Evolutionary conservation across 2,797 vertebrate genomes (phyloP).

Genomic region (Muscicapa striata): DNA sequence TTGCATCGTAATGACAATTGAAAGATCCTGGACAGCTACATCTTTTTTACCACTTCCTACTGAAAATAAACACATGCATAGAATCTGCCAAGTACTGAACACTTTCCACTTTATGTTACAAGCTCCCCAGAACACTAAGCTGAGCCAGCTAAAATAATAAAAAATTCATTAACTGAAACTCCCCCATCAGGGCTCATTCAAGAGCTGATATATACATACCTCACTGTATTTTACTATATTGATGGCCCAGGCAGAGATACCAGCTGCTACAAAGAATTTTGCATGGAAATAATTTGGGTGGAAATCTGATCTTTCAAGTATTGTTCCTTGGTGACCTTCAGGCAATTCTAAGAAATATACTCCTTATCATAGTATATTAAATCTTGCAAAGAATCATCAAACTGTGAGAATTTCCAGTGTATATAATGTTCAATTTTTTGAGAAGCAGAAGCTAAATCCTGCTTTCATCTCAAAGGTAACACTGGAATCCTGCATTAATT

Average conservation of each 20-base stretch:
- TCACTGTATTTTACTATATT: constrained; percentile 85
- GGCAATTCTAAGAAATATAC: constrained; percentile 85
- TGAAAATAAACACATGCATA: background rate
- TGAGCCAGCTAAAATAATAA: background rate
- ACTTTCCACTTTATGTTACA: background rate
- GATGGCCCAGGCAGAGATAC: constrained; percentile 86
- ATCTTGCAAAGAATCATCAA: constrained; percentile 86
- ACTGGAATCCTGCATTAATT: constrained; percentile 12
- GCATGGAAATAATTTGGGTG: constrained; percentile 81
- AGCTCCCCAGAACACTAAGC: background rate
- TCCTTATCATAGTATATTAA: constrained; percentile 86
- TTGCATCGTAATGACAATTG: background rate
- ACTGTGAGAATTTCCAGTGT: constrained; percentile 65
- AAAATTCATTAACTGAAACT: background rate
- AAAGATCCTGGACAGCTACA: background rate
- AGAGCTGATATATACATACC: background rate
- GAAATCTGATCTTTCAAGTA: constrained; percentile 85
- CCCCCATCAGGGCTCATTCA: background rate
- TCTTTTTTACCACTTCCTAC: background rate
- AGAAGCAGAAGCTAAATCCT: constrained; percentile 41
- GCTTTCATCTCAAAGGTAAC: constrained; percentile 58
- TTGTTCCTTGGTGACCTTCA: constrained; percentile 84
- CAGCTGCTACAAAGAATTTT: constrained; percentile 87
- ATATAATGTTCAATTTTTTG: background rate
- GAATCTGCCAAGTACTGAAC: background rate